Evolutionary conservation across 23 tunicate species (phyloP).

Genomic region (Halocynthia aurantium): DNA sequence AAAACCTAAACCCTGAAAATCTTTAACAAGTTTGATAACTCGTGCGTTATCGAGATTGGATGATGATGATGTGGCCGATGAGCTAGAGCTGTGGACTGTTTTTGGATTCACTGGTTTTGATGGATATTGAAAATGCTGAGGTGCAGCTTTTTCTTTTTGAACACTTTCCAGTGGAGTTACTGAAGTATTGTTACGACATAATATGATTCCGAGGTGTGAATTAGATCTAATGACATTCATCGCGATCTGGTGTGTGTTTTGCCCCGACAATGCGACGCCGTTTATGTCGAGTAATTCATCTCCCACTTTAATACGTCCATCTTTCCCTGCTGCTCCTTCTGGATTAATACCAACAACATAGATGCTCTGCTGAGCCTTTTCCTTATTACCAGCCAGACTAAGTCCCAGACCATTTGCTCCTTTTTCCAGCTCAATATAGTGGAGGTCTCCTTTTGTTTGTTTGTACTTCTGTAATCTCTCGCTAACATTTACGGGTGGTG

Average conservation of each 20-base stretch:
- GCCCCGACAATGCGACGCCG: slow-evolving; percentile 40
- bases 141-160: not conserved
- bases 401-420: slow-evolving; percentile 75
- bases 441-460: slow-evolving; percentile 36
- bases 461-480: slow-evolving; percentile 27
- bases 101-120: not conserved
- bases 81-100: slow-evolving; percentile 5
- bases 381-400: slow-evolving; percentile 87
- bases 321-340: slow-evolving; percentile 70
- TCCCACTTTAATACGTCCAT: slow-evolving; percentile 79
- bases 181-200: slow-evolving; percentile 7
- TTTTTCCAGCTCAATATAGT: slow-evolving; percentile 38
- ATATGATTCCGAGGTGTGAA: slow-evolving; percentile 2
- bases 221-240: slow-evolving; percentile 36
- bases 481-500: not conserved
- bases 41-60: slow-evolving; percentile 5
- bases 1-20: slow-evolving; percentile 91
- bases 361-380: slow-evolving; percentile 40
- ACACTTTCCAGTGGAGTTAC: not conserved
- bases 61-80: slow-evolving; percentile 13
- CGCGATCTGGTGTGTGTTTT: slow-evolving; percentile 71
- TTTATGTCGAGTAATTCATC: slow-evolving; percentile 80
- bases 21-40: slow-evolving; percentile 88
- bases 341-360: slow-evolving; percentile 90
- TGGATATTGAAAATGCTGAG: not conserved